A percentile compares a stretch with the other conserved stretches of the same genome.
Conservation (phyloP, 2,797 vertebrate genomes). For the Thaleichthys pacificus region DNA sequence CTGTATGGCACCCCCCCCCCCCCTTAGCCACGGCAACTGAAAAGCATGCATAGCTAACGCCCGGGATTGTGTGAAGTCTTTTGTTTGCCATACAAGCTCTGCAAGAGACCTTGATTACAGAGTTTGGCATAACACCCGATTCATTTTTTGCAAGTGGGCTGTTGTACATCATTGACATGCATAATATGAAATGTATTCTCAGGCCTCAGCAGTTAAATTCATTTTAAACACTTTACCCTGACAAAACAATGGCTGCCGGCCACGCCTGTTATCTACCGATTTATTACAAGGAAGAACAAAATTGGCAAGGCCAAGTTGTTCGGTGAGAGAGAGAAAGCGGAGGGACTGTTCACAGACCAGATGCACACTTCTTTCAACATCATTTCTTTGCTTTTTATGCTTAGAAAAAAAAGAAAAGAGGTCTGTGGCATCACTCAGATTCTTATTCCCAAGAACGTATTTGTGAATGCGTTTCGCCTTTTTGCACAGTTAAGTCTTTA, state of each 20-base stretch:
- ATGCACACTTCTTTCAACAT: constrained; percentile 61
- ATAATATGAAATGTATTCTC: constrained; percentile 90
- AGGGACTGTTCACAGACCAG: constrained; percentile 57
- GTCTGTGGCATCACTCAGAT: constrained; percentile 29
- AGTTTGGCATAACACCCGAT: constrained; percentile 86
- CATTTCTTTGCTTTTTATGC: constrained; percentile 33
- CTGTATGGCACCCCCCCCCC: constrained; percentile 67
- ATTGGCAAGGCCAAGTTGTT: constrained; percentile 64
- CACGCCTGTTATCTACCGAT: constrained; percentile 83
- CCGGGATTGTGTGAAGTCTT: constrained; percentile 84
- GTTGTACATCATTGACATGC: constrained; percentile 84
- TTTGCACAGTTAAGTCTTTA: neutral
- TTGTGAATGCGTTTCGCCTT: neutral
- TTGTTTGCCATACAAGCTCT: constrained; percentile 81
- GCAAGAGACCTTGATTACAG: constrained; percentile 84
- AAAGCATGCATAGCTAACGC: constrained; percentile 94
- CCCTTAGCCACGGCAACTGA: constrained; percentile 85
- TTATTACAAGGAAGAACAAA: constrained; percentile 70
- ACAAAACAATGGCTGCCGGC: constrained; percentile 80
- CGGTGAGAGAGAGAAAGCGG: constrained; percentile 39
- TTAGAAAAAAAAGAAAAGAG: constrained; percentile 48
- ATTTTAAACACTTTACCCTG: constrained; percentile 89
- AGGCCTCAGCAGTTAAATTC: constrained; percentile 86
- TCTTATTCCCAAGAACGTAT: constrained; percentile 43
- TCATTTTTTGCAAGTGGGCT: constrained; percentile 80